Percentiles rank a stretch among this genome's conserved stretches.
phyloP scores from a whole-genome alignment of 2,888 invertebrate genomes.

The Ferdinandea cuprea region DNA sequence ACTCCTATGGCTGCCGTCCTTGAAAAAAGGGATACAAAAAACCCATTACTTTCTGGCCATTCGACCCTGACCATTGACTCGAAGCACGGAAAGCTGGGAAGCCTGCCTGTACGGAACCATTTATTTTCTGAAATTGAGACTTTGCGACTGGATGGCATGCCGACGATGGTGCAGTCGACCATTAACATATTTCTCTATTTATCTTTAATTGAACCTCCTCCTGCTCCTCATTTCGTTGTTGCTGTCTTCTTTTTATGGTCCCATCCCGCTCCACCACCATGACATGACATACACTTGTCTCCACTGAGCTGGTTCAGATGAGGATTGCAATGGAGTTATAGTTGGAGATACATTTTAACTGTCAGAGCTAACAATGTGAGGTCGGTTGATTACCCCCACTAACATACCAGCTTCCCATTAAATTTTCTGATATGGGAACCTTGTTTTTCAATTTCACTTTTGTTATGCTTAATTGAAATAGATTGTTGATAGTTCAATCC shows the following conservation, averaged over 20 bases:
- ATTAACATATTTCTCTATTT: slow-evolving; percentile 57
- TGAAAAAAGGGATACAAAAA: slow-evolving; percentile 49
- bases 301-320: neutral
- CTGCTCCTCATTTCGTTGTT: slow-evolving; percentile 17
- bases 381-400: neutral
- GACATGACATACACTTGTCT: neutral
- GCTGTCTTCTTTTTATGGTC: slow-evolving; percentile 2
- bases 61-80: slow-evolving; percentile 57
- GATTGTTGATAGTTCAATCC: slow-evolving; percentile 38
- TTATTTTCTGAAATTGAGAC: slow-evolving; percentile 64
- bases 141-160: slow-evolving; percentile 43
- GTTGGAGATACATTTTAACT: slow-evolving; percentile 14
- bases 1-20: slow-evolving; percentile 32
- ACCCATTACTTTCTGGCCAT: slow-evolving; percentile 21
- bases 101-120: slow-evolving; percentile 32
- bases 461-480: slow-evolving; percentile 55
- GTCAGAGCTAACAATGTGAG: neutral
- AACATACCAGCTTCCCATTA: neutral
- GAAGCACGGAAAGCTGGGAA: neutral
- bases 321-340: neutral
- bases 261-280: neutral
- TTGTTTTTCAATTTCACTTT: slow-evolving; percentile 42
- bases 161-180: slow-evolving; percentile 49
- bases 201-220: slow-evolving; percentile 52
- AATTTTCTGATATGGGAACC: slow-evolving; percentile 11